Conservation (phyloP, 2,113 vertebrate genomes). For the Heteronetta atricapilla region DNA sequence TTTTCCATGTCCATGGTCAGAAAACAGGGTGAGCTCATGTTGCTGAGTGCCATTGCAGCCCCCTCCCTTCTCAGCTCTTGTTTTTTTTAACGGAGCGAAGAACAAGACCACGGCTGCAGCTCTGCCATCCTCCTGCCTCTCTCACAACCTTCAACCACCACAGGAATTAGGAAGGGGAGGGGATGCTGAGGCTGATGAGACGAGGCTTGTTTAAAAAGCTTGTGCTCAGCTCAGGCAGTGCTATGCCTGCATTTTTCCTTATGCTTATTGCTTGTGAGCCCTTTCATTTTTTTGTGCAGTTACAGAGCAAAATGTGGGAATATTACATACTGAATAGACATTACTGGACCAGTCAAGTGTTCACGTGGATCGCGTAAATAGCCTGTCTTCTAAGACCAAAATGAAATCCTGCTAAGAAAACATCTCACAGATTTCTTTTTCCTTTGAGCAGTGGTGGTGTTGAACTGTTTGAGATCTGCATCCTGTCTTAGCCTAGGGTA, state of each 20-base stretch:
- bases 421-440: background rate
- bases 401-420: background rate
- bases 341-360: background rate
- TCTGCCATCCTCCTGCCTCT: background rate
- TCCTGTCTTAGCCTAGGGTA: background rate
- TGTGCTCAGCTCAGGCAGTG: background rate
- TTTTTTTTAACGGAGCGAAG: background rate
- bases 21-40: background rate
- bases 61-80: background rate
- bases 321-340: background rate
- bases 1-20: background rate
- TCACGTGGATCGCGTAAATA: background rate
- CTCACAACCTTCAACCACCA: background rate
- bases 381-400: conserved; percentile 6
- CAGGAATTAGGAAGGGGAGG: background rate
- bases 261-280: background rate
- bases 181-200: background rate
- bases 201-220: background rate
- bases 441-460: background rate
- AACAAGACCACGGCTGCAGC: background rate
- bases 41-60: background rate
- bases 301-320: background rate
- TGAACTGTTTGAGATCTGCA: background rate
- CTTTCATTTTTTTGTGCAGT: background rate
- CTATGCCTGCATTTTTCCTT: background rate